A percentile compares a stretch with the other conserved stretches of the same genome.
phyloP scores from a whole-genome alignment of 1,140 invertebrate genomes.

The Zaprionus capensis region DNA sequence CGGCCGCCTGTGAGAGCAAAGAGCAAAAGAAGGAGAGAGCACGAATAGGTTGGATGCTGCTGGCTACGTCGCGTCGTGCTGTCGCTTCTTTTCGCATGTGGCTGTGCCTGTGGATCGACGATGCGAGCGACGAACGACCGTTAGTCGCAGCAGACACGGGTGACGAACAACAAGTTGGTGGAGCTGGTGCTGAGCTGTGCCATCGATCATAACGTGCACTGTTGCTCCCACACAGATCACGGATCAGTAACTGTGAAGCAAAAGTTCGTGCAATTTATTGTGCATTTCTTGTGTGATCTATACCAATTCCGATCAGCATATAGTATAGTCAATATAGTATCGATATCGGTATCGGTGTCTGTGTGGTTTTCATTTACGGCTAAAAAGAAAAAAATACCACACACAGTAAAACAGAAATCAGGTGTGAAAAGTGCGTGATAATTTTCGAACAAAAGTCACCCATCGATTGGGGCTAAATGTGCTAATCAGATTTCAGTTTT shows the following conservation, averaged over 20 bases:
- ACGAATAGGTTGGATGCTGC: conserved; percentile 66
- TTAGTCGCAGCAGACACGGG: conserved; percentile 82
- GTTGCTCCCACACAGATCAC: conserved; percentile 35
- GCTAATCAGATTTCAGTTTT: conserved; percentile 81
- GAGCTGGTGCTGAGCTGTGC: conserved; percentile 54
- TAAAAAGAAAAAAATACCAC: conserved; percentile 20
- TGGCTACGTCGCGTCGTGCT: not conserved
- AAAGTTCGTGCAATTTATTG: conserved; percentile 22
- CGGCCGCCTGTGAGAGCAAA: conserved; percentile 6
- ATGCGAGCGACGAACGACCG: conserved; percentile 52
- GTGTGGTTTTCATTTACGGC: conserved; percentile 2
- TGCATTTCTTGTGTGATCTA: conserved; percentile 18
- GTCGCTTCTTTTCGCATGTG: conserved; percentile 53
- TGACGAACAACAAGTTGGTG: conserved; percentile 81
- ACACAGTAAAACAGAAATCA: conserved; percentile 40
- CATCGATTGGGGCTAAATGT: conserved; percentile 69
- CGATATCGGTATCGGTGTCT: not conserved
- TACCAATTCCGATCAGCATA: conserved; percentile 15
- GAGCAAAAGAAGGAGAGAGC: conserved; percentile 40
- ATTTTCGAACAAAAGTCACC: conserved; percentile 61
- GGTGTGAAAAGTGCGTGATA: conserved; percentile 83
- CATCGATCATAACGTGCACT: conserved; percentile 20
- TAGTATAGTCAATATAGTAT: not conserved
- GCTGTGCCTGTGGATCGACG: conserved; percentile 49
- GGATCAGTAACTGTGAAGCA: conserved; percentile 24